Evolutionary conservation across 1,140 invertebrate species (phyloP).

Genomic region (Zophobas atratus): DNA sequence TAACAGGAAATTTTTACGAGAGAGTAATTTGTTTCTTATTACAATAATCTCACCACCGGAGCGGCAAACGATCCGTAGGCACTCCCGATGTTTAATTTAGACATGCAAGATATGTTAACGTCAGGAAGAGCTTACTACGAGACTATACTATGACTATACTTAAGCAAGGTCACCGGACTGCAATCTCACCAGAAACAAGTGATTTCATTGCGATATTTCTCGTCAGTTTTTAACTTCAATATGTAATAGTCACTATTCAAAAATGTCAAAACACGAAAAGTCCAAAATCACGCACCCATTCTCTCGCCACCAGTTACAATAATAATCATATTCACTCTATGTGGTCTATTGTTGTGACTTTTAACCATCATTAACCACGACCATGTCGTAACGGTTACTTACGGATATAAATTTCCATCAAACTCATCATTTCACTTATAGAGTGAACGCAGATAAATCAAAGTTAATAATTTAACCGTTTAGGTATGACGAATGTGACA

Average conservation of each 20-base stretch:
- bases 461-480: too few relatives aligned
- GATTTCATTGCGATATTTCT: background rate
- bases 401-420: background rate
- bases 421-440: conserved; percentile 3
- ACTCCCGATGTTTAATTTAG: background rate
- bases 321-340: conserved; percentile 14
- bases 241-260: too few relatives aligned
- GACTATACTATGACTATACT: background rate
- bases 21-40: conserved; percentile 1
- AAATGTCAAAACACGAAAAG: too few relatives aligned
- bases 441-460: background rate
- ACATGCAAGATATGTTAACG: background rate
- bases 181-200: background rate
- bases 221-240: background rate
- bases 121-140: background rate
- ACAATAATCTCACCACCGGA: conserved; percentile 7
- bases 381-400: conserved; percentile 13
- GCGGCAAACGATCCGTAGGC: conserved; percentile 1
- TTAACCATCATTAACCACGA: conserved; percentile 17
- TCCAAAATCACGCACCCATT: background rate
- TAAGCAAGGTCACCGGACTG: background rate
- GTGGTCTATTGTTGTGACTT: conserved; percentile 15
- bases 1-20: background rate
- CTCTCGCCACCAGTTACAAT: conserved; percentile 4
- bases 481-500: too few relatives aligned